Conservation (phyloP, 2,797 vertebrate species). For the Sebastes nivosus region DNA sequence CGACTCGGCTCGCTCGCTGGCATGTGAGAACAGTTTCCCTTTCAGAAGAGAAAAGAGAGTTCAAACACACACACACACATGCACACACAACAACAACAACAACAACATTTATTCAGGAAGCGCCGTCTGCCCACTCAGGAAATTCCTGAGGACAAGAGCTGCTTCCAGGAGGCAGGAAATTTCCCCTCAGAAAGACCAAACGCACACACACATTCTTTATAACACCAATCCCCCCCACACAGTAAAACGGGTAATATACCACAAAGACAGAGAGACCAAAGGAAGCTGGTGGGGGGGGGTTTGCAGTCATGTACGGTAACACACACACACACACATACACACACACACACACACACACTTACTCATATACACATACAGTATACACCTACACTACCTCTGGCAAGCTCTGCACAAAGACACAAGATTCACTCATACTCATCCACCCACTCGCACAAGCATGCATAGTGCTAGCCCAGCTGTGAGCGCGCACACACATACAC, state of each 20-base stretch:
- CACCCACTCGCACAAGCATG: constrained; percentile 71
- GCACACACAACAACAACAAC: constrained; percentile 59
- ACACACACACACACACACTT: neutral
- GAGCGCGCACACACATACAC: neutral
- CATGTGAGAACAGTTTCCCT: constrained; percentile 91
- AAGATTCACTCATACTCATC: constrained; percentile 70
- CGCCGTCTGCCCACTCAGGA: constrained; percentile 98
- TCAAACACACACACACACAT: constrained; percentile 32
- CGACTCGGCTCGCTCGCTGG: constrained; percentile 66
- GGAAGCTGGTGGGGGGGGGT: constrained; percentile 16
- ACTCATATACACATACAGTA: constrained; percentile 11
- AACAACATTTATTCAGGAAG: constrained; percentile 96
- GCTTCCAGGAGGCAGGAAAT: constrained; percentile 99
- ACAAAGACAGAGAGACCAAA: constrained; percentile 44
- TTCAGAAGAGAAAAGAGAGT: constrained; percentile 84
- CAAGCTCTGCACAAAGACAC: constrained; percentile 67
- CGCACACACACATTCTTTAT: constrained; percentile 29
- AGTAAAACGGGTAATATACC: constrained; percentile 39
- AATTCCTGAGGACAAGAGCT: constrained; percentile 97
- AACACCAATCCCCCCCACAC: constrained; percentile 22
- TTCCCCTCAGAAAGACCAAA: constrained; percentile 89
- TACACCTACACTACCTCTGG: constrained; percentile 70
- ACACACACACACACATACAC: constrained; percentile 7
- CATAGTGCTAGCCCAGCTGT: constrained; percentile 71
- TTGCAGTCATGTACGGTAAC: constrained; percentile 37